Evolutionary conservation across 2,888 invertebrate species (phyloP).

Genomic region (Nasonia oneida): DNA sequence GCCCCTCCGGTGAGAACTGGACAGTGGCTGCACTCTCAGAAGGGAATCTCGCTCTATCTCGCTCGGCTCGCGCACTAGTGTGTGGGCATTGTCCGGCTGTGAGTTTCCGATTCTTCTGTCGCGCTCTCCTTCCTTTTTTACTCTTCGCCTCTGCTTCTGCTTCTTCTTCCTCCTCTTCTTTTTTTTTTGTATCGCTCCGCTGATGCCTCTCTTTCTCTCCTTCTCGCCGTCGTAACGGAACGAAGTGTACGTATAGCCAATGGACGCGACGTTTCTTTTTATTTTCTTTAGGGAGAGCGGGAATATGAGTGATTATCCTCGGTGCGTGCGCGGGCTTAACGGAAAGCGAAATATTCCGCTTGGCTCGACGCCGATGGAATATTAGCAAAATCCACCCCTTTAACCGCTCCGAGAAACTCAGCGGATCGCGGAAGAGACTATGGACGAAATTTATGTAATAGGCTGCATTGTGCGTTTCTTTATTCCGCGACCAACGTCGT

Average conservation of each 20-base stretch:
- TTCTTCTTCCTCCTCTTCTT: not conserved
- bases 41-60: constrained; percentile 31
- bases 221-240: constrained; percentile 8
- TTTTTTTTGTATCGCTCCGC: not conserved
- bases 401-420: not conserved
- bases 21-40: constrained; percentile 73
- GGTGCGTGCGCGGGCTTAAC: constrained; percentile 40
- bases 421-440: constrained; percentile 29
- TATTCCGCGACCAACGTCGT: not conserved
- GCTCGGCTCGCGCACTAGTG: not conserved
- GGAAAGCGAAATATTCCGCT: constrained; percentile 50
- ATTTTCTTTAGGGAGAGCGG: not conserved
- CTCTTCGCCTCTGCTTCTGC: constrained; percentile 10
- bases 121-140: constrained; percentile 17
- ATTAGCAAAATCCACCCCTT: constrained; percentile 29
- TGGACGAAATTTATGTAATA: not conserved
- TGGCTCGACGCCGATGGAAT: not conserved
- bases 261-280: constrained; percentile 19
- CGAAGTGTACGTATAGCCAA: not conserved
- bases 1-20: constrained; percentile 76
- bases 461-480: not conserved
- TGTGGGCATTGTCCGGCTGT: constrained; percentile 57
- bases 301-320: constrained; percentile 4
- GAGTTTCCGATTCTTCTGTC: constrained; percentile 55
- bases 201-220: not conserved